Evolutionary conservation across 1,140 invertebrate species (phyloP), one percentile per base, ranked within the genome.

Genomic region (Brachionus rubens): DNA sequence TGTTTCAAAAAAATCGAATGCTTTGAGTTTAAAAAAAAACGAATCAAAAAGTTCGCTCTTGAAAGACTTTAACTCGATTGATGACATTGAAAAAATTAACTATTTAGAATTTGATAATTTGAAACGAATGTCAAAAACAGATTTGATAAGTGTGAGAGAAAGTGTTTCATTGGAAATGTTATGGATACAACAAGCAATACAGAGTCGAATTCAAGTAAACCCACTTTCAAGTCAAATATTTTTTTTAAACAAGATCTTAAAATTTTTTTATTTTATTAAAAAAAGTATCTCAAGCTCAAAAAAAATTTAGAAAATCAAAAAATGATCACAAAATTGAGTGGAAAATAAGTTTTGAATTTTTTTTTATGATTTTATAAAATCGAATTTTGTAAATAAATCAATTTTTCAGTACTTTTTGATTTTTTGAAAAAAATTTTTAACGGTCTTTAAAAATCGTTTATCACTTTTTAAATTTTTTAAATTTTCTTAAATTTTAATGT

Each of bases 161-260:
- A 72, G 33, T 36, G 46, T 72, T 16, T 72, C 68, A 16, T 30
- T 72, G 26, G 68, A 72, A 40, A 40, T 72, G 50, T 28, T 72
- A 26, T 72, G 68, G 68, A 72, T 72, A 33, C 46, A 72, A 24
- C 68, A 72, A 30, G 68, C 68, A 33, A 54, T 72, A n/a, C 68
- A 72, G 14, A 72, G 68, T 54, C 14, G 68, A 19, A 41, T 72
- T 48, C 68, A 72, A 19, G 65, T 70, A 70, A 50, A n/a, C n/a
- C n/a, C n/a, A n/a, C n/a, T n/a, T n/a, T n/a, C n/a, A n/a, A n/a
- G n/a, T n/a, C n/a, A n/a, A 47, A 41, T 33, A 41, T 6, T 65
- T 43, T 6, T 65, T 26, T 9, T 24, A 10, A 0, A 26, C 7
- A 26, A 26, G 28, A 52, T 33, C 36, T 46, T 12, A 19, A 65